phyloP scores from a whole-genome alignment of 2,888 invertebrate species.

The Doris montereyensis region DNA sequence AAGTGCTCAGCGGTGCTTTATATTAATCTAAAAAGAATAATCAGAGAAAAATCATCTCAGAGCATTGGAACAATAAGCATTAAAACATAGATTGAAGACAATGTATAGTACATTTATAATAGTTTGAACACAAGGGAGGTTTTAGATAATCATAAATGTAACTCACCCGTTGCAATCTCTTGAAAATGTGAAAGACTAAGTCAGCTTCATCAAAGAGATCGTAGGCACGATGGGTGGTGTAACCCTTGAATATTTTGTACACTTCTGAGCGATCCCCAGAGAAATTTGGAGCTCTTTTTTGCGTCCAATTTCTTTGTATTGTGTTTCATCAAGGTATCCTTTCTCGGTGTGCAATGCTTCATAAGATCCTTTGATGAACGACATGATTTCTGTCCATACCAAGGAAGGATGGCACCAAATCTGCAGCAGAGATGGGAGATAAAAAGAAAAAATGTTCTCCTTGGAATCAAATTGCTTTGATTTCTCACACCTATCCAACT shows the following conservation, averaged over 20 bases:
- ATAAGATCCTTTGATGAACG: conserved; percentile 54
- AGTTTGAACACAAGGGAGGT: not conserved
- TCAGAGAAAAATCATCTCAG: too few species aligned
- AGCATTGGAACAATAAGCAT: too few species aligned
- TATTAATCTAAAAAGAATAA: too few species aligned
- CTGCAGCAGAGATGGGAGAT: not conserved
- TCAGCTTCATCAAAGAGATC: conserved; percentile 45
- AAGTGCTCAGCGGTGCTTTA: too few species aligned
- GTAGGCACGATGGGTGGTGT: conserved; percentile 36
- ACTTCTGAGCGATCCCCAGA: conserved; percentile 43
- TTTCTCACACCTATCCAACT: too few species aligned
- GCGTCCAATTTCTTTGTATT: conserved; percentile 39
- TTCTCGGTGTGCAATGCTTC: conserved; percentile 38
- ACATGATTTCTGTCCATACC: conserved; percentile 67
- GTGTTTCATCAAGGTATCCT: conserved; percentile 34
- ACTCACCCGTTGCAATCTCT: conserved; percentile 22
- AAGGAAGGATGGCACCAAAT: conserved; percentile 57
- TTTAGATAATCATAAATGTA: not conserved
- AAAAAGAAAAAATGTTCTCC: too few species aligned
- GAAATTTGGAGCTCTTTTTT: conserved; percentile 45
- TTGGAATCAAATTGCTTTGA: too few species aligned
- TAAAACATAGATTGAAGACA: too few species aligned
- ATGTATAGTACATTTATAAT: too few species aligned
- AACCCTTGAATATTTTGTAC: conserved; percentile 37
- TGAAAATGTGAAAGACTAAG: conserved; percentile 42